Evolutionary conservation across 2,888 invertebrate species (phyloP), one percentile per base, ranked within the genome.

Genomic region (Plagodis pulveraria): DNA sequence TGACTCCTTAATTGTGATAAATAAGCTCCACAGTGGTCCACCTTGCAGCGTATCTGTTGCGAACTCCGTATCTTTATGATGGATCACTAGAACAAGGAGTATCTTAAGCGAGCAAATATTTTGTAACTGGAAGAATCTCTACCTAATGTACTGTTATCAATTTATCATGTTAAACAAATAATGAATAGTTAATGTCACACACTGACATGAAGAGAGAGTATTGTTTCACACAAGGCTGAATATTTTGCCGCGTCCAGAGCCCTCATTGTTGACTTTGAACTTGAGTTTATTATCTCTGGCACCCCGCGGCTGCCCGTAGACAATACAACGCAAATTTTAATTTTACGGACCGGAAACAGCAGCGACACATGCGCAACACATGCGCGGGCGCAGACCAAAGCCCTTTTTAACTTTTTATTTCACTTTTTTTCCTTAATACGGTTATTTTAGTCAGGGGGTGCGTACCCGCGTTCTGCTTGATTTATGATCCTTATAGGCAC

Each of bases 321-420:
- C 84, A 84, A 86, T 81, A 69, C 74, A 72, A 72, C 76, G 80
- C 87, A 89, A 89, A 86, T 86, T 81, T 78, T 74, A 73, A 76
- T 78, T 78, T 54, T 76, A 74, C 74, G 76, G 80, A 87, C 88
- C 91, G 91, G 91, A 91, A 91, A 88, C 82, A 72, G 67, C 69
- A 70, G 71, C 86, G 80, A 85, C 91, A 91, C 84, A 87, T 91
- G 91, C 75, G 70, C 78, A 62, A 76, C 91, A 91, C 88, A 89
- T 91, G 91, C 86, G 86, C 84, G 51, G 57, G 80, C 83, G 81
- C 86, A 81, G 73, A 71, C 75, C 75, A 67, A 74, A 77, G 83
- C 87, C 87, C 83, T 89, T 90, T 90, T 89, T 84, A 80, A 73
- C 70, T 74, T 75, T 76, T 79, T 76, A 70, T 72, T 67, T 53